Conservation (phyloP, 2,797 vertebrate genomes). For the Remorina albescens region DNA sequence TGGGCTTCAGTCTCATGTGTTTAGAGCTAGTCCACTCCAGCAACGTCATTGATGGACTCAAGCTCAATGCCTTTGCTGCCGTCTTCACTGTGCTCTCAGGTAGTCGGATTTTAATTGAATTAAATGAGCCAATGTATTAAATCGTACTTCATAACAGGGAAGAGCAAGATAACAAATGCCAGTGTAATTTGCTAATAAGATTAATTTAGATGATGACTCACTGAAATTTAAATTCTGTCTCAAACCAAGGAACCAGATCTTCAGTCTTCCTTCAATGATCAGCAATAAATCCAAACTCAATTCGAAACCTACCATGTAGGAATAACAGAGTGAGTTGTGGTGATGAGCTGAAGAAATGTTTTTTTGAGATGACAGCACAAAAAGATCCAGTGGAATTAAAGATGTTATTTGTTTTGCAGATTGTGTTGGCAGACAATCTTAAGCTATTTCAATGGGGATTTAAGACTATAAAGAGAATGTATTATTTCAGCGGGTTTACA, state of each 20-base stretch:
- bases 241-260: not conserved
- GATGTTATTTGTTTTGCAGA: constrained; percentile 6
- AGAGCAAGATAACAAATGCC: not conserved
- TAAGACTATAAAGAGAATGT: not conserved
- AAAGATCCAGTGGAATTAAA: not conserved
- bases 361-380: not conserved
- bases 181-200: not conserved
- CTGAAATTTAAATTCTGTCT: not conserved
- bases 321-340: not conserved
- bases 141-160: not conserved
- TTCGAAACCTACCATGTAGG: not conserved
- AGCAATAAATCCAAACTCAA: constrained; percentile 1
- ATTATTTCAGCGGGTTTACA: not conserved
- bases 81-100: constrained; percentile 98
- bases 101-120: constrained; percentile 46
- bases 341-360: not conserved
- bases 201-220: not conserved
- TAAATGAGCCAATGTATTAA: not conserved
- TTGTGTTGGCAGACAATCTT: not conserved
- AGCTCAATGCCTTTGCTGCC: constrained; percentile 96
- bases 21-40: constrained; percentile 94
- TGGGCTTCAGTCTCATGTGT: constrained; percentile 98
- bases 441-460: not conserved
- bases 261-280: not conserved
- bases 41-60: constrained; percentile 95